phyloP scores from a whole-genome alignment of 2,113 vertebrate species.

The Eptesicus fuscus region DNA sequence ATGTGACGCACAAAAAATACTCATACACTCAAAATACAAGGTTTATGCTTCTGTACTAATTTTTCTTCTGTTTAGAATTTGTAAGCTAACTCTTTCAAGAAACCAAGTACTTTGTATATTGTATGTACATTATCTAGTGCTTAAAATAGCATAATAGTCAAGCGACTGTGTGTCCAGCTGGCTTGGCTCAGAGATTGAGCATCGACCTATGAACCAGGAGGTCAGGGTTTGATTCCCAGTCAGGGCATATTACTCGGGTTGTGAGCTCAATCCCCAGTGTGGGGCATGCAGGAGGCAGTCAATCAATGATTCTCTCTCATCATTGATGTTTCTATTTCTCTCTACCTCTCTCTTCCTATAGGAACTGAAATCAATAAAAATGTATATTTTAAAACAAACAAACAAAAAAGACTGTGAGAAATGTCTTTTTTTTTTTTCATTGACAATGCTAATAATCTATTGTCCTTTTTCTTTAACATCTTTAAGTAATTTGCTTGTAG shows the following conservation, averaged over 20 bases:
- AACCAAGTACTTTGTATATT: background rate
- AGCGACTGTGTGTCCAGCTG: background rate
- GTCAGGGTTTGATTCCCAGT: no score
- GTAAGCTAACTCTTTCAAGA: background rate
- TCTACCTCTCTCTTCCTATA: no score
- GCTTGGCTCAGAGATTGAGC: no score
- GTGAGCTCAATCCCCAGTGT: no score
- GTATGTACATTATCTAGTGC: background rate
- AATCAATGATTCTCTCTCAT: no score
- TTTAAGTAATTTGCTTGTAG: background rate
- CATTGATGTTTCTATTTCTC: no score
- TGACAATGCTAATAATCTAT: background rate
- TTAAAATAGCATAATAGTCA: background rate
- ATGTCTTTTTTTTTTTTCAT: background rate
- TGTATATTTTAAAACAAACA: no score
- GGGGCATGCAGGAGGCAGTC: no score
- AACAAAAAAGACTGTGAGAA: background rate
- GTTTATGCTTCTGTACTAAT: background rate
- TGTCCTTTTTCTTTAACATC: background rate
- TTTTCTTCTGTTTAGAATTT: background rate
- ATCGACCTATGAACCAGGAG: no score
- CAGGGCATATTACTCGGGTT: no score
- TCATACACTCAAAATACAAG: background rate
- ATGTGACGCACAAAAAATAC: background rate
- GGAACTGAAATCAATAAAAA: no score